These are phyloP conservation scores for Myripristis murdjan DNA, from an alignment of 2,797 vertebrate genomes.

Conservation along the genomic window DNA sequence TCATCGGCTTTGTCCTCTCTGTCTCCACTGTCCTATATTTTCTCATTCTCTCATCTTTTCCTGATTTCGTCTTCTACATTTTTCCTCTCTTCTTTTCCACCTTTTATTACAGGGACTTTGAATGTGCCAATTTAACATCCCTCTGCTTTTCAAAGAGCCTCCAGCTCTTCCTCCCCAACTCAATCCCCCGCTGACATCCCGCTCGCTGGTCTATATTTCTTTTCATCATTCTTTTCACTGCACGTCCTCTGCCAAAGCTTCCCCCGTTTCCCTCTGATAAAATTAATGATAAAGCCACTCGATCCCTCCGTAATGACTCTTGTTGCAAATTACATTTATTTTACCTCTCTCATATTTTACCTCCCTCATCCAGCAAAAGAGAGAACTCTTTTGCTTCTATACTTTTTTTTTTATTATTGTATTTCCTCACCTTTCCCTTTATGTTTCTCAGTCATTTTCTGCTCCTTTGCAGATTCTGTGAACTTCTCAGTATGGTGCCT, in stretches of 20 bases:
- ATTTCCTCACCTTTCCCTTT: not conserved
- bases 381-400: not conserved
- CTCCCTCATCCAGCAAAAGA: no score
- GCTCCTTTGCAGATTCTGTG: not conserved
- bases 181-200: slow-evolving; percentile 6
- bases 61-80: slow-evolving; percentile 1
- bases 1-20: no score
- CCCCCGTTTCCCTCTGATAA: slow-evolving; percentile 11
- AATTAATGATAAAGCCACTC: not conserved
- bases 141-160: slow-evolving; percentile 37
- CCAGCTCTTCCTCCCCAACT: not conserved
- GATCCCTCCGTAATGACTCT: slow-evolving; percentile 8
- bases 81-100: slow-evolving; percentile 1
- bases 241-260: slow-evolving; percentile 6
- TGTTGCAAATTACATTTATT: slow-evolving; percentile 23
- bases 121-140: slow-evolving; percentile 23
- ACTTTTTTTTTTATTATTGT: not conserved
- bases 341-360: no score
- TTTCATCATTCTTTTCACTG: slow-evolving; percentile 37
- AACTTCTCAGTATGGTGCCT: not conserved
- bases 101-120: not conserved
- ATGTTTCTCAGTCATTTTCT: not conserved
- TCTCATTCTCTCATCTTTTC: not conserved
- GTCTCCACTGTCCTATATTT: no score
- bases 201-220: slow-evolving; percentile 32